Conservation (phyloP, 2,113 vertebrate genomes). For the Eolophus roseicapilla region DNA sequence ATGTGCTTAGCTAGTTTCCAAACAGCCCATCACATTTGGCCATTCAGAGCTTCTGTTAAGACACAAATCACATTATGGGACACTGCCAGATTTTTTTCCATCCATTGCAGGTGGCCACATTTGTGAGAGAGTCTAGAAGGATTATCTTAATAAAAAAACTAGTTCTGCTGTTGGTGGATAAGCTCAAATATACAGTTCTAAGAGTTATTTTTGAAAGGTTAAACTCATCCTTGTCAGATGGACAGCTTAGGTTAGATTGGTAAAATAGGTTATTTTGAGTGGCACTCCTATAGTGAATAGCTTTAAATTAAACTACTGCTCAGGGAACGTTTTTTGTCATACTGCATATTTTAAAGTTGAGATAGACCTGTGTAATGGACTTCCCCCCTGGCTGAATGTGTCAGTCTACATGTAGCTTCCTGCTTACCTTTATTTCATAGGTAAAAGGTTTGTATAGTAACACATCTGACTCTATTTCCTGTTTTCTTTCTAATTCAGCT, state of each 20-base stretch:
- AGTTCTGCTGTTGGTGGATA: background rate
- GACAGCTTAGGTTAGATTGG: background rate
- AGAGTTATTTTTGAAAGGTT: background rate
- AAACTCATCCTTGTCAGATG: background rate
- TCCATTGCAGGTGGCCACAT: background rate
- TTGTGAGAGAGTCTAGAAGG: background rate
- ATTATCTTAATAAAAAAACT: background rate
- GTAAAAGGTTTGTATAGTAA: background rate
- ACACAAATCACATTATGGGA: background rate
- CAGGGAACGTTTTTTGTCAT: background rate
- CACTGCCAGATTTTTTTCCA: background rate
- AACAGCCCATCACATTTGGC: background rate
- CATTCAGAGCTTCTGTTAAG: background rate
- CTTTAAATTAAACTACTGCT: background rate
- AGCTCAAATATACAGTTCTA: background rate
- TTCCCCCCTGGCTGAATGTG: background rate
- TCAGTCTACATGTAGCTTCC: background rate
- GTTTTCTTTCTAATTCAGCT: background rate
- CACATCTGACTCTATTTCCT: background rate
- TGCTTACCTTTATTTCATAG: background rate
- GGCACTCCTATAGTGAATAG: background rate
- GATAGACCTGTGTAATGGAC: background rate
- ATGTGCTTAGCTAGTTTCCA: background rate
- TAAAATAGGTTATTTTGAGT: background rate
- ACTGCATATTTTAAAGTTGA: background rate